Conservation (phyloP, 2,797 vertebrate species). For the Apogon talboti region DNA sequence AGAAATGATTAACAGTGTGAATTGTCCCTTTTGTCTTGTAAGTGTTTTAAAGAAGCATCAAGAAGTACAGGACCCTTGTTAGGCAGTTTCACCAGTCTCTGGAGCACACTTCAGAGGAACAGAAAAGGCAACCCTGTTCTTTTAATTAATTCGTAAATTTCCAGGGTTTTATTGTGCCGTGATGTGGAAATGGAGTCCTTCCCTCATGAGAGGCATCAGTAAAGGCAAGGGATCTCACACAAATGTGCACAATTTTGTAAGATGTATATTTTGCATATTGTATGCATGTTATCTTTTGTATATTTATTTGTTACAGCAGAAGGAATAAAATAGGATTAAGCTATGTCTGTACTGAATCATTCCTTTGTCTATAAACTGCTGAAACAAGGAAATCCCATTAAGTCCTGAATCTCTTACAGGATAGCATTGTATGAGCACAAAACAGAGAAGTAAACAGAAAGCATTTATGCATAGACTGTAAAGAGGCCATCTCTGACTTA, state of each 20-base stretch:
- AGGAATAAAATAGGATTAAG: slow-evolving; percentile 55
- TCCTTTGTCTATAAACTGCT: slow-evolving; percentile 64
- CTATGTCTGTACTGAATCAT: slow-evolving; percentile 47
- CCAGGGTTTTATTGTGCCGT: slow-evolving; percentile 40
- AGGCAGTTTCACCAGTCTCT: slow-evolving; percentile 52
- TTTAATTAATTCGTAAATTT: slow-evolving; percentile 74
- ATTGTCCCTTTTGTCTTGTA: slow-evolving; percentile 43
- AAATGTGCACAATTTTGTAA: slow-evolving; percentile 25
- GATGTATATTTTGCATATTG: slow-evolving; percentile 41
- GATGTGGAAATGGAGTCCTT: slow-evolving; percentile 42
- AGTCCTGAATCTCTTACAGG: slow-evolving; percentile 45
- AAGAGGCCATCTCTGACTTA: slow-evolving; percentile 24
- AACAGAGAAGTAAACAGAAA: slow-evolving; percentile 51
- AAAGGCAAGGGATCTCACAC: slow-evolving; percentile 36
- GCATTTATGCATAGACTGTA: slow-evolving; percentile 23
- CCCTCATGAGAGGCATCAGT: slow-evolving; percentile 41
- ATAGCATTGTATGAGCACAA: slow-evolving; percentile 48
- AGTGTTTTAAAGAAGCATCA: slow-evolving; percentile 57
- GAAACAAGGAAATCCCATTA: slow-evolving; percentile 70
- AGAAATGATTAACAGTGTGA: slow-evolving; percentile 50
- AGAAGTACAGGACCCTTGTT: slow-evolving; percentile 53
- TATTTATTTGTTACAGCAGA: slow-evolving; percentile 46
- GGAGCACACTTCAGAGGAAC: slow-evolving; percentile 60
- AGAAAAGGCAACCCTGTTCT: slow-evolving; percentile 46
- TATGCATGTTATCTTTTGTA: slow-evolving; percentile 51